Conservation (phyloP, 2,113 vertebrate genomes). For the Corythaixoides concolor region DNA sequence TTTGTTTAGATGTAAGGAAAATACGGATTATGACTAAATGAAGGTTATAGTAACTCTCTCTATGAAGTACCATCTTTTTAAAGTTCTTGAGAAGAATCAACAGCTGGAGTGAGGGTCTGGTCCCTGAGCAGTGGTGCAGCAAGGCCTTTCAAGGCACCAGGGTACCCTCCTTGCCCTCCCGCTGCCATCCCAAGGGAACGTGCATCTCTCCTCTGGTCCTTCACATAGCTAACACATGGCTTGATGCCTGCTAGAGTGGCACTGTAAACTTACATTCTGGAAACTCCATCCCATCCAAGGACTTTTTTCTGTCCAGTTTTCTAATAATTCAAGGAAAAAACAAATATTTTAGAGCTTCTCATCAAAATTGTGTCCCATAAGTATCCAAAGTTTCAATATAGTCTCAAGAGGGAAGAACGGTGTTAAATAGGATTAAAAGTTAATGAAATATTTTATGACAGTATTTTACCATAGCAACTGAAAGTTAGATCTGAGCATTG, state of each 20-base stretch:
- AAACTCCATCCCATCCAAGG: background rate
- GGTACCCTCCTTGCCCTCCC: background rate
- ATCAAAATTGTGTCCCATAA: background rate
- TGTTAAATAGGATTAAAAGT: constrained; percentile 69
- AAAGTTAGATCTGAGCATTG: constrained; percentile 37
- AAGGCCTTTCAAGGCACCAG: background rate
- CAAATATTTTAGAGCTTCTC: background rate
- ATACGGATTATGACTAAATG: background rate
- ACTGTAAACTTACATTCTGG: background rate
- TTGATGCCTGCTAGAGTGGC: background rate
- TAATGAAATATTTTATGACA: constrained; percentile 72
- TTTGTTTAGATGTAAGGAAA: background rate
- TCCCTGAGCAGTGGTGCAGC: accelerated
- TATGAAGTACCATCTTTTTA: background rate
- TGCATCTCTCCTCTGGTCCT: background rate
- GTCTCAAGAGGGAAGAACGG: background rate
- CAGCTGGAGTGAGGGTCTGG: background rate
- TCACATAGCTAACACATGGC: accelerated
- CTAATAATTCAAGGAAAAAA: background rate
- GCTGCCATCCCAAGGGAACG: background rate
- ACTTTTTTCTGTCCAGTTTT: background rate
- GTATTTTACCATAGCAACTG: constrained; percentile 60
- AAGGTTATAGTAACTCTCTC: background rate
- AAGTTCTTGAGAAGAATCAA: background rate
- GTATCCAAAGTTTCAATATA: background rate